Evolutionary conservation across 2,113 vertebrate species (phyloP).

Genomic region (Bufo gargarizans): DNA sequence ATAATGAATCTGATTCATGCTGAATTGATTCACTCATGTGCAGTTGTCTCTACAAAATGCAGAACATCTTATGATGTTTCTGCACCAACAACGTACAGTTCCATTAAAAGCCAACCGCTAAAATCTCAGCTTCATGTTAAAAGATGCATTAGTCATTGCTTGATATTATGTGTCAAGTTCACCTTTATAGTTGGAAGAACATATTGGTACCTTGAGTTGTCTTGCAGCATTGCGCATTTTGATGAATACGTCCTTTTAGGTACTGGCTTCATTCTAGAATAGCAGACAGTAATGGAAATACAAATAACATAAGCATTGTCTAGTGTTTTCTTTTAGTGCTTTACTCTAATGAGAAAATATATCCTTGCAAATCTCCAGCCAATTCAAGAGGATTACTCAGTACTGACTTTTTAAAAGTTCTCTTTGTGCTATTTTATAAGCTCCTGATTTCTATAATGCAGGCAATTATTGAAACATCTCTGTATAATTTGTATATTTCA

Average conservation of each 20-base stretch:
- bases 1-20: too few species aligned
- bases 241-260: conserved; percentile 55
- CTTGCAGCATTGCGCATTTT: conserved; percentile 35
- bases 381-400: conserved; percentile 38
- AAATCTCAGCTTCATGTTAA: conserved; percentile 26
- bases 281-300: conserved; percentile 45
- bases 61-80: background rate
- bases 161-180: conserved; percentile 47
- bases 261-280: conserved; percentile 18
- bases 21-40: too few species aligned
- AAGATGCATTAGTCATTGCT: conserved; percentile 42
- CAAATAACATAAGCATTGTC: conserved; percentile 48
- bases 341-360: conserved; percentile 21
- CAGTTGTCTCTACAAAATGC: conserved; percentile 25
- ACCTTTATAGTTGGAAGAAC: conserved; percentile 26
- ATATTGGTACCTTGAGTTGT: conserved; percentile 24
- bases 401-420: conserved; percentile 33
- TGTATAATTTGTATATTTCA: background rate
- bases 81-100: conserved; percentile 24
- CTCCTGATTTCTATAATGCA: background rate
- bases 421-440: conserved; percentile 25
- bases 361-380: conserved; percentile 37
- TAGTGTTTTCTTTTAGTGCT: conserved; percentile 49
- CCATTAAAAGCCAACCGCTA: conserved; percentile 27
- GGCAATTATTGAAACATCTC: background rate